A percentile compares a stretch with the other conserved stretches of the same genome.
These are phyloP conservation scores for Salvator merianae DNA, from an alignment of 2,113 vertebrate genomes.

Conservation along the genomic window DNA sequence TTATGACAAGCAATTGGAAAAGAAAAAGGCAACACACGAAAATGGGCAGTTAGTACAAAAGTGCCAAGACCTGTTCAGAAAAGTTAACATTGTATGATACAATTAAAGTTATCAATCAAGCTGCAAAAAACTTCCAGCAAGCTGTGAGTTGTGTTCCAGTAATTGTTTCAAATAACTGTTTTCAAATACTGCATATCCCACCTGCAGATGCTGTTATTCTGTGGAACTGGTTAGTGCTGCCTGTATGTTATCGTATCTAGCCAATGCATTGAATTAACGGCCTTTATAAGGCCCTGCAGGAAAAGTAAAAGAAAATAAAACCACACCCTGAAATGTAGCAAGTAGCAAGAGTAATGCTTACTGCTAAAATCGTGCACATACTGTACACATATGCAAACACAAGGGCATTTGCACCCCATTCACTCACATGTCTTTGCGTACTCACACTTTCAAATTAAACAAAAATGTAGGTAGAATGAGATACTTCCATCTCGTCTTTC, in stretches of 20 bases:
- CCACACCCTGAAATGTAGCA: conserved; percentile 73
- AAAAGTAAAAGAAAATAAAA: conserved; percentile 70
- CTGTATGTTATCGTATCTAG: conserved; percentile 74
- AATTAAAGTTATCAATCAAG: conserved; percentile 84
- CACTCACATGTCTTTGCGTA: conserved; percentile 22
- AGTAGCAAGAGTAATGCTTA: conserved; percentile 74
- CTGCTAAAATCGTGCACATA: conserved; percentile 66
- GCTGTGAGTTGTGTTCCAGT: conserved; percentile 85
- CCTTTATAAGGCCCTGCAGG: conserved; percentile 72
- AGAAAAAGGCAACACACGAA: conserved; percentile 80
- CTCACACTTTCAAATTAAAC: conserved; percentile 69
- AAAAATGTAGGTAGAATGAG: conserved; percentile 80
- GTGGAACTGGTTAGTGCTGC: conserved; percentile 72
- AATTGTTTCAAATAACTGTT: conserved; percentile 84
- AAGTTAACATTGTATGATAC: conserved; percentile 83
- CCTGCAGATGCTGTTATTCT: conserved; percentile 63
- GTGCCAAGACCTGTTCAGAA: conserved; percentile 86
- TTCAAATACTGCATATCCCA: conserved; percentile 66
- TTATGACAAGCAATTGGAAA: conserved; percentile 83
- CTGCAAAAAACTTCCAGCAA: conserved; percentile 84
- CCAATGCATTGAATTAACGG: conserved; percentile 67
- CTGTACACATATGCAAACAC: conserved; percentile 55
- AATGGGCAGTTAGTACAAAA: conserved; percentile 87
- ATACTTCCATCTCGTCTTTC: conserved; percentile 76
- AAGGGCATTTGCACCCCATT: neutral